Evolutionary conservation across 2,797 vertebrate species (phyloP).

Genomic region (Fistularia tabacaria): DNA sequence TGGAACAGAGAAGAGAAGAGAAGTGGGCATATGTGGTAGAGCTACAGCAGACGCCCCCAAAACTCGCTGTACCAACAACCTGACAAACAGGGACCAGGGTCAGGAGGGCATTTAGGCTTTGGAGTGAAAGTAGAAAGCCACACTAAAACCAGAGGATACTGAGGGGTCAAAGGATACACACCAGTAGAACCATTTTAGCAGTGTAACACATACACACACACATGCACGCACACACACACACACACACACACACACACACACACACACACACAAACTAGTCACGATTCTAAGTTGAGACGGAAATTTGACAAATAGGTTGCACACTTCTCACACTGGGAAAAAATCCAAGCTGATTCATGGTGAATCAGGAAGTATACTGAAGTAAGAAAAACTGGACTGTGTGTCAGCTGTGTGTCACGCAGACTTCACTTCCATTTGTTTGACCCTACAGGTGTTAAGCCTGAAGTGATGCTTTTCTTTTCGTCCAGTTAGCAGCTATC

Average conservation of each 20-base stretch:
- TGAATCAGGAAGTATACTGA: not conserved
- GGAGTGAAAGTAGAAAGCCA: conserved; percentile 15
- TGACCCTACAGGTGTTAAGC: conserved; percentile 39
- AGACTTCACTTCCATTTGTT: conserved; percentile 36
- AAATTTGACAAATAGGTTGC: not conserved
- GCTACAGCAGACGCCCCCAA: too few relatives aligned
- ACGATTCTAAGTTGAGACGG: not conserved
- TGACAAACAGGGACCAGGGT: conserved; percentile 16
- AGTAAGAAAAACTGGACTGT: conserved; percentile 1
- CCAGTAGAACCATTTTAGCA: conserved; percentile 5
- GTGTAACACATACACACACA: too few relatives aligned
- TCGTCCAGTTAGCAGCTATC: conserved; percentile 25
- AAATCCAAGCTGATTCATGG: conserved; percentile 1
- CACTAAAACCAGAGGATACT: conserved; percentile 24
- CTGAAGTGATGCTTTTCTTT: conserved; percentile 38
- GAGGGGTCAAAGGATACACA: conserved; percentile 22
- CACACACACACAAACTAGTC: conserved; percentile 7
- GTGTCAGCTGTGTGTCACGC: conserved; percentile 13
- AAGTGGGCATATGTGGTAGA: not conserved
- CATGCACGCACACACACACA: too few relatives aligned
- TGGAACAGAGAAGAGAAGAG: not conserved
- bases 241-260: too few relatives aligned
- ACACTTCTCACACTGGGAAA: not conserved
- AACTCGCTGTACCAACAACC: conserved; percentile 5
- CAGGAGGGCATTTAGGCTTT: conserved; percentile 16